A percentile compares a stretch with the other conserved stretches of the same genome.
Conservation (phyloP, 2,888 invertebrate species). For the Volucella inanis region DNA sequence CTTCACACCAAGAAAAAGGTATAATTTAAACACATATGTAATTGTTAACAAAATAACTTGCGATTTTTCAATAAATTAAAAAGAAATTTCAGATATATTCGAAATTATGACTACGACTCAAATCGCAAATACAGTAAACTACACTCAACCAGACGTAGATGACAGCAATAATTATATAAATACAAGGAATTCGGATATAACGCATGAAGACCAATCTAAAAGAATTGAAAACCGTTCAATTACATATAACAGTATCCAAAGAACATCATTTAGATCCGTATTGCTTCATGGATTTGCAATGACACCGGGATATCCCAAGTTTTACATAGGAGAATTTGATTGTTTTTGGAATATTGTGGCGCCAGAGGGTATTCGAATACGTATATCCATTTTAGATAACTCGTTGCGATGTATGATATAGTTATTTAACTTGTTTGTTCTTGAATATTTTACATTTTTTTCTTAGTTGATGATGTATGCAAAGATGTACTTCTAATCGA, state of each 20-base stretch:
- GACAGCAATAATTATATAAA: constrained; percentile 17
- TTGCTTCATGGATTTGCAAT: constrained; percentile 86
- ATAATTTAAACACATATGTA: background rate
- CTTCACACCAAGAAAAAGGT: constrained; percentile 6
- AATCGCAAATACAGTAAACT: background rate
- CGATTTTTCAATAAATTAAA: no score
- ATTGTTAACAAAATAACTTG: no score
- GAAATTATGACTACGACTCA: no score
- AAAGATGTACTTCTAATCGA: constrained; percentile 76
- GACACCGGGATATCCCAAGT: constrained; percentile 90
- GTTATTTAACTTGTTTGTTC: background rate
- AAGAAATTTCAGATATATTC: no score
- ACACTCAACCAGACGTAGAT: background rate
- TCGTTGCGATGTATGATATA: constrained; percentile 86
- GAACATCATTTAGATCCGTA: constrained; percentile 74
- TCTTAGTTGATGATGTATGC: constrained; percentile 76
- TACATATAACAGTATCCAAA: constrained; percentile 75
- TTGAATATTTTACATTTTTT: constrained; percentile 1
- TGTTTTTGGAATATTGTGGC: constrained; percentile 88
- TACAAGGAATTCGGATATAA: constrained; percentile 34
- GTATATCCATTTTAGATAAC: constrained; percentile 88
- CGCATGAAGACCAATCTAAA: constrained; percentile 42
- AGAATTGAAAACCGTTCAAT: constrained; percentile 26
- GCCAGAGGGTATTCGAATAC: constrained; percentile 86
- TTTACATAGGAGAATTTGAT: constrained; percentile 87